These are phyloP conservation scores for Trilocha varians DNA, from an alignment of 2,888 invertebrate genomes.

Conservation along the genomic window DNA sequence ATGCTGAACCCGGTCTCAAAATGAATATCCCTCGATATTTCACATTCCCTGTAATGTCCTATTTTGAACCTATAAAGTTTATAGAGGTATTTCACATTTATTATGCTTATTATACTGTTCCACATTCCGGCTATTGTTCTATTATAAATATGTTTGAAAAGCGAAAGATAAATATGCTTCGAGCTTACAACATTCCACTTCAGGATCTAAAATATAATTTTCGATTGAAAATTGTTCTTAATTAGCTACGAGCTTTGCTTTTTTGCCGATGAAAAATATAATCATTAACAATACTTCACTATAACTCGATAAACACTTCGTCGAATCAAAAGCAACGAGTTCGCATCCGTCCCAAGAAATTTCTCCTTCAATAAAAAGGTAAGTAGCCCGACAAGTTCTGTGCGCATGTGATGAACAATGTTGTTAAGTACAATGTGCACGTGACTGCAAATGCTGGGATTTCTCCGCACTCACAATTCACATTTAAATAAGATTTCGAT, in stretches of 20 bases:
- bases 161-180: too few relatives aligned
- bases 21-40: neutral
- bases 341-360: neutral
- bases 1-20: slow-evolving; percentile 18
- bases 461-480: neutral
- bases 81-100: slow-evolving; percentile 1
- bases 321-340: neutral
- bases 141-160: too few relatives aligned
- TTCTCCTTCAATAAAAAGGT: neutral
- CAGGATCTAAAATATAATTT: too few relatives aligned
- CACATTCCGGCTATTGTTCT: too few relatives aligned
- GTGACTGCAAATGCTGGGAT: neutral
- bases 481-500: neutral
- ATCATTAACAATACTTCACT: too few relatives aligned
- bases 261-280: too few relatives aligned
- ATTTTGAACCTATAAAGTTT: neutral
- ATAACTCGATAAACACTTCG: neutral
- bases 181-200: too few relatives aligned
- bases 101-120: neutral
- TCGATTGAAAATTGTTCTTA: too few relatives aligned
- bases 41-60: neutral
- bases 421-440: neutral
- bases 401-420: neutral
- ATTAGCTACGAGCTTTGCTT: too few relatives aligned
- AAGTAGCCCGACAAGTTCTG: slow-evolving; percentile 1